These are phyloP conservation scores for Listrodromus nycthemerus DNA, from an alignment of 2,888 invertebrate species.

Conservation along the genomic window DNA sequence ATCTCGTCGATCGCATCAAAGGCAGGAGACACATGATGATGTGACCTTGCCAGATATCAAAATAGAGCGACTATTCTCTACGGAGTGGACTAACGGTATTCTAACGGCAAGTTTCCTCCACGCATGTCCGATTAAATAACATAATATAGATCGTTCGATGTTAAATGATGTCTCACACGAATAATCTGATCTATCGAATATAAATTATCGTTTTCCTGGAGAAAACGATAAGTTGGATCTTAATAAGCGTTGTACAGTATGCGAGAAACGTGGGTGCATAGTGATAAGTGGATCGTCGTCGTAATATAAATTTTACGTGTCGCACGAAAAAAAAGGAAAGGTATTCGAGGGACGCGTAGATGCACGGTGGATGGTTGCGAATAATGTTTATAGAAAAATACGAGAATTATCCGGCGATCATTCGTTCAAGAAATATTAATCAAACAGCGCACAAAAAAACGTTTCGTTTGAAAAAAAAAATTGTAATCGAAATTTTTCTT, in stretches of 20 bases:
- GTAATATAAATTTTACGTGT: slow-evolving; percentile 30
- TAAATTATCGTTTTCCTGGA: slow-evolving; percentile 57
- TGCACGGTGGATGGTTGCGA: slow-evolving; percentile 13
- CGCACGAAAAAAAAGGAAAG: background rate
- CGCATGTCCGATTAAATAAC: slow-evolving; percentile 28
- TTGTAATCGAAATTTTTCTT: background rate
- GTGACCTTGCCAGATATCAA: slow-evolving; percentile 75
- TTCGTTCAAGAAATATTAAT: background rate
- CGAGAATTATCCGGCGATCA: slow-evolving; percentile 20
- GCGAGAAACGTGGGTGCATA: slow-evolving; percentile 33
- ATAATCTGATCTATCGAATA: slow-evolving; percentile 32
- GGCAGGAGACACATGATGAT: slow-evolving; percentile 87
- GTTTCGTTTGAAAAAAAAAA: slow-evolving; percentile 3
- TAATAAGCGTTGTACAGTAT: slow-evolving; percentile 64
- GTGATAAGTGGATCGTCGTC: slow-evolving; percentile 35
- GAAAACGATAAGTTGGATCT: slow-evolving; percentile 57
- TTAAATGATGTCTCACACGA: slow-evolving; percentile 53
- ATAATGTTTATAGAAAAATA: slow-evolving; percentile 23
- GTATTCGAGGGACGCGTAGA: too few relatives aligned
- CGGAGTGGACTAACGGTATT: slow-evolving; percentile 19
- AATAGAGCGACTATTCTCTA: slow-evolving; percentile 49
- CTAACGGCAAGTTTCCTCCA: slow-evolving; percentile 1
- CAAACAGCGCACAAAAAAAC: slow-evolving; percentile 17
- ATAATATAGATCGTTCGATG: slow-evolving; percentile 43
- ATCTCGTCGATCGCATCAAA: slow-evolving; percentile 94